A percentile compares a stretch with the other conserved stretches of the same genome.
Evolutionary conservation across 2,113 vertebrate genomes (phyloP).

Genomic region (Caracal caracal): DNA sequence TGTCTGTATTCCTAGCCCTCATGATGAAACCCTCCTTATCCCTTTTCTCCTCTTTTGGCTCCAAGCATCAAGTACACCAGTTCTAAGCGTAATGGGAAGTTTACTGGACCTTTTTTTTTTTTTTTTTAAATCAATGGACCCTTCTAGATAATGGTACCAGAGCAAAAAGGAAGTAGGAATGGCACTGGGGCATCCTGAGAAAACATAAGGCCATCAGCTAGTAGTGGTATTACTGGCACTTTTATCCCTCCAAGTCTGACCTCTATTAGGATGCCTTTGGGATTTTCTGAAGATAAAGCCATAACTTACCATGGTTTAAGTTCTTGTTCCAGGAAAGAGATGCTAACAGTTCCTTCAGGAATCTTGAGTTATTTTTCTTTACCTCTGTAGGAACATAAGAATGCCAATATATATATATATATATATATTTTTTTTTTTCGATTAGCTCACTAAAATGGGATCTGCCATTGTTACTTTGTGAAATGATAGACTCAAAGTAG

Average conservation of each 20-base stretch:
- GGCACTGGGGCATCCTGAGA: background rate
- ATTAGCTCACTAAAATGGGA: background rate
- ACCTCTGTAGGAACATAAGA: background rate
- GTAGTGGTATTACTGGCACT: no score
- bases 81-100: background rate
- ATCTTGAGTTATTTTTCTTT: background rate
- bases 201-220: background rate
- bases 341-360: background rate
- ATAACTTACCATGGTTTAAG: background rate
- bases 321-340: background rate
- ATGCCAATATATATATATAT: background rate
- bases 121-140: background rate
- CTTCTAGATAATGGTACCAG: background rate
- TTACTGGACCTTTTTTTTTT: background rate
- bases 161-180: background rate
- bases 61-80: background rate
- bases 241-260: background rate
- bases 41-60: background rate
- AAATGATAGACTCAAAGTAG: conserved; percentile 21
- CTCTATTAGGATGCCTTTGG: background rate
- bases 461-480: background rate
- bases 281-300: background rate
- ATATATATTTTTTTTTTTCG: background rate
- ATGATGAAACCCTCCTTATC: background rate
- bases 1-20: background rate